Evolutionary conservation across 2,797 vertebrate species (phyloP).

Genomic region (Dallia pectoralis): DNA sequence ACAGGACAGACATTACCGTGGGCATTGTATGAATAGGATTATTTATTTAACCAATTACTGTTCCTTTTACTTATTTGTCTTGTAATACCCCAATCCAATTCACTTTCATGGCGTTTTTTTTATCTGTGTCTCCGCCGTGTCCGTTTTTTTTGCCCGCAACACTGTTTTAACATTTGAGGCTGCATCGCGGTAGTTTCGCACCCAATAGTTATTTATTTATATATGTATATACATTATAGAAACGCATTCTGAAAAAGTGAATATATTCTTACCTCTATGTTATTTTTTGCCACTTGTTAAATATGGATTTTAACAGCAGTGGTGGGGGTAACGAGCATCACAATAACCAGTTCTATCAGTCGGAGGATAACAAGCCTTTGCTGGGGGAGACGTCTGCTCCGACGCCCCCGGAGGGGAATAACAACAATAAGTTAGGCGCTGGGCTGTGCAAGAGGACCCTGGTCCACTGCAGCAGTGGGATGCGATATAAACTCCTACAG

Average conservation of each 20-base stretch:
- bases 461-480: conserved; percentile 86
- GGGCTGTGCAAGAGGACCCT: conserved; percentile 85
- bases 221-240: background rate
- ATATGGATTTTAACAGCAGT: conserved; percentile 86
- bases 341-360: conserved; percentile 83
- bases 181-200: conserved; percentile 48
- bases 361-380: conserved; percentile 92
- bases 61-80: conserved; percentile 10
- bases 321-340: conserved; percentile 82
- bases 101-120: conserved; percentile 46
- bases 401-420: conserved; percentile 75
- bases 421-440: conserved; percentile 83
- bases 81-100: conserved; percentile 23
- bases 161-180: conserved; percentile 45
- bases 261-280: background rate
- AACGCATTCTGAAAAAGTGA: background rate
- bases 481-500: conserved; percentile 97
- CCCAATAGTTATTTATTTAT: conserved; percentile 26
- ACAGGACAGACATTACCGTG: conserved; percentile 61
- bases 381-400: conserved; percentile 84
- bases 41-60: conserved; percentile 40
- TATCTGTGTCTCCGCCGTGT: conserved; percentile 33
- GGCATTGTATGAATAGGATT: conserved; percentile 63
- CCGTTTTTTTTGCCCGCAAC: conserved; percentile 36
- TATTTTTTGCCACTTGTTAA: background rate